Evolutionary conservation across 1,140 invertebrate species (phyloP).

Genomic region (Lepeophtheirus salmonis): DNA sequence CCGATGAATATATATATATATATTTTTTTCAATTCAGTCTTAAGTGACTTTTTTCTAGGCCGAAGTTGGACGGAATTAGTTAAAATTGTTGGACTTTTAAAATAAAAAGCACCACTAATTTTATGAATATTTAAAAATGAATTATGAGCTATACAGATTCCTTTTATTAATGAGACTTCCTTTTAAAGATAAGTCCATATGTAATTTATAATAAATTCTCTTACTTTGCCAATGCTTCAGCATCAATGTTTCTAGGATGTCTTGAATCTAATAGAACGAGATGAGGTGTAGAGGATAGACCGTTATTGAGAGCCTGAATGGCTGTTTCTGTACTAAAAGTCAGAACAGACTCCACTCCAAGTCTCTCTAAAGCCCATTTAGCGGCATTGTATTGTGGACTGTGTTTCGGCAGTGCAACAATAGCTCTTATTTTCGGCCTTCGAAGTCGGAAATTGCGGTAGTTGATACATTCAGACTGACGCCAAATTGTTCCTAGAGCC

Average conservation of each 20-base stretch:
- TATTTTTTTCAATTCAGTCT: too few relatives aligned
- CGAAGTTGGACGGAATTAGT: too few relatives aligned
- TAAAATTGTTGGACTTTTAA: too few relatives aligned
- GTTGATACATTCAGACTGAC: background rate
- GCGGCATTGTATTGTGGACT: background rate
- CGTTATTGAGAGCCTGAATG: background rate
- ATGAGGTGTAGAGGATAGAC: background rate
- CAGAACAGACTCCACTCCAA: background rate
- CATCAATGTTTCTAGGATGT: background rate
- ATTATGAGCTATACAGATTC: too few relatives aligned
- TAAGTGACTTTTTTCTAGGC: too few relatives aligned
- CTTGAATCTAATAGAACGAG: background rate
- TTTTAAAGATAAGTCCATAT: too few relatives aligned
- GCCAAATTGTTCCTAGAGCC: background rate
- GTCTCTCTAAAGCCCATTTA: background rate
- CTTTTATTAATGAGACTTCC: too few relatives aligned
- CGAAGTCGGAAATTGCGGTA: background rate
- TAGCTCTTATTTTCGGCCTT: background rate
- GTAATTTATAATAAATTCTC: too few relatives aligned
- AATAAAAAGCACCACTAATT: too few relatives aligned
- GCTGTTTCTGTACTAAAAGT: background rate
- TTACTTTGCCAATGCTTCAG: background rate
- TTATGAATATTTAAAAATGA: too few relatives aligned
- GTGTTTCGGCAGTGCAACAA: background rate
- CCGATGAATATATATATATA: too few relatives aligned